Evolutionary conservation across 2,797 vertebrate genomes (phyloP).

Genomic region (Phataginus tetradactyla): DNA sequence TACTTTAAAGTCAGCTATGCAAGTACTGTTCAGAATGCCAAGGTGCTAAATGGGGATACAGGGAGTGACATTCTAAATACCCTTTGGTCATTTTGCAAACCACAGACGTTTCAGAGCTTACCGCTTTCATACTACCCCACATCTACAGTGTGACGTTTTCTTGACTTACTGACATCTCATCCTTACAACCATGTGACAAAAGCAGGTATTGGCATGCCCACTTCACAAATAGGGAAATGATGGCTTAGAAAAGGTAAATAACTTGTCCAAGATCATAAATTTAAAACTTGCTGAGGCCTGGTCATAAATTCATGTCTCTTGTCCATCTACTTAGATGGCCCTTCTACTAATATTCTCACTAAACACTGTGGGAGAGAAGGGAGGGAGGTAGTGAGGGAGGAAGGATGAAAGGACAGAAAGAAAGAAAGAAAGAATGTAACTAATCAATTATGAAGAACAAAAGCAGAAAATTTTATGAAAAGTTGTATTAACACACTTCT

Average conservation of each 20-base stretch:
- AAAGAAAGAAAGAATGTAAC: background rate
- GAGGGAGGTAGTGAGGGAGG: too few species aligned
- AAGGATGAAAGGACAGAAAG: too few species aligned
- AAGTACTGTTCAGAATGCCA: background rate
- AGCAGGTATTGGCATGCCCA: background rate
- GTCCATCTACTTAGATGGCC: background rate
- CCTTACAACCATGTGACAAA: background rate
- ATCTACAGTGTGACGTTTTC: background rate
- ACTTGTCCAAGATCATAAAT: background rate
- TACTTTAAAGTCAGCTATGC: background rate
- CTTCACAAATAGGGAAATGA: background rate
- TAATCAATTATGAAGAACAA: background rate
- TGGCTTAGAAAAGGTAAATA: background rate
- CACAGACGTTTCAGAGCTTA: background rate
- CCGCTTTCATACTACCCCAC: background rate
- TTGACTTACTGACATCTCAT: background rate
- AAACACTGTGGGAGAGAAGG: background rate
- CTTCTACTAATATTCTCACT: constrained; percentile 13
- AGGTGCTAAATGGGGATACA: background rate
- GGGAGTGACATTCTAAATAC: background rate
- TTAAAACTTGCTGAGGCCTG: background rate
- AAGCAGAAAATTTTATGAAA: background rate
- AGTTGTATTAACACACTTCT: background rate
- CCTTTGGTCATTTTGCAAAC: background rate
- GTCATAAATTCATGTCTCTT: background rate